A percentile compares a stretch with the other conserved stretches of the same genome.
Evolutionary conservation across 2,888 invertebrate genomes (phyloP).

Genomic region (Esperia sulphurella): DNA sequence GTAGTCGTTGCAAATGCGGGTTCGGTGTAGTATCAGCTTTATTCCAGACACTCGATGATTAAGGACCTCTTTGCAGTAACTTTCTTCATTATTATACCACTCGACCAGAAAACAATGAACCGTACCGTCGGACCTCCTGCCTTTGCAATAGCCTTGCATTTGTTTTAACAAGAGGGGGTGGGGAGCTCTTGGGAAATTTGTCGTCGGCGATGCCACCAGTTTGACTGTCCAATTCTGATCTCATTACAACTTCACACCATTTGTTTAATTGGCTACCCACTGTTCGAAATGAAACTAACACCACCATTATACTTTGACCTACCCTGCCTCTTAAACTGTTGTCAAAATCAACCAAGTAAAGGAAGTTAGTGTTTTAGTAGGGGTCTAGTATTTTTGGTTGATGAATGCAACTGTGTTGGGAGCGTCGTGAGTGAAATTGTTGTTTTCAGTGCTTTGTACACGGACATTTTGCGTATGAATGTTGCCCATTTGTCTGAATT

Average conservation of each 20-base stretch:
- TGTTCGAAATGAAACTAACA: conserved; percentile 11
- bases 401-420: conserved; percentile 14
- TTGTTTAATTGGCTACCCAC: conserved; percentile 21
- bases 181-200: not conserved
- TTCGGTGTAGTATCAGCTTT: not conserved
- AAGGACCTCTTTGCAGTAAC: conserved; percentile 5
- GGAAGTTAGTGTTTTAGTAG: too few species aligned
- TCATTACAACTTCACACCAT: conserved; percentile 23
- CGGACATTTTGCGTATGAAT: conserved; percentile 5
- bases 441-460: conserved; percentile 17
- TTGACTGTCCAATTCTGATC: conserved; percentile 21
- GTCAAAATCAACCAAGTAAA: not conserved
- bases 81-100: conserved; percentile 5
- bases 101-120: conserved; percentile 5
- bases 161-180: not conserved
- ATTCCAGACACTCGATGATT: conserved; percentile 6
- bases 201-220: conserved; percentile 4
- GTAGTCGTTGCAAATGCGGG: too few species aligned
- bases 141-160: not conserved
- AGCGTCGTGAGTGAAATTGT: conserved; percentile 13
- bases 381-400: not conserved
- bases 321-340: not conserved
- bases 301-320: not conserved
- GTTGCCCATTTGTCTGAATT: conserved; percentile 1
- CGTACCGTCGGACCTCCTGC: not conserved